These are phyloP conservation scores for Chymomyza procnemis DNA, from an alignment of 2,888 invertebrate species.

Conservation along the genomic window DNA sequence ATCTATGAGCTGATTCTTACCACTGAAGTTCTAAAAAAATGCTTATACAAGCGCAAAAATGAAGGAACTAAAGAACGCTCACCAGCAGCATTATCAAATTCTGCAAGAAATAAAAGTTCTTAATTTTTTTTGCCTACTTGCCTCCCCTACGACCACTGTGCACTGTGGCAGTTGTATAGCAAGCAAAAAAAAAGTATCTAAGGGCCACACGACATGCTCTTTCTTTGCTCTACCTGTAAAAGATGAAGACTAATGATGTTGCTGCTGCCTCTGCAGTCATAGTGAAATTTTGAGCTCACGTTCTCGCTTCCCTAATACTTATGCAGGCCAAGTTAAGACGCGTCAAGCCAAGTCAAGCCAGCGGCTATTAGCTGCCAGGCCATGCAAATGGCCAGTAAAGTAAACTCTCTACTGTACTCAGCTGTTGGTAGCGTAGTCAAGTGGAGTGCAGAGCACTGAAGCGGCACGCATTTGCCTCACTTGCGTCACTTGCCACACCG, in stretches of 20 bases:
- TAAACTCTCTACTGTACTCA: background rate
- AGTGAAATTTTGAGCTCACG: slow-evolving; percentile 13
- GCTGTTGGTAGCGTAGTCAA: background rate
- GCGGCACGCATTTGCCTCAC: background rate
- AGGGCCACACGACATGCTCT: slow-evolving; percentile 16
- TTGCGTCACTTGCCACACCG: background rate
- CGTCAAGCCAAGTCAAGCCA: slow-evolving; percentile 17
- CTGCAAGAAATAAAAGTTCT: no score
- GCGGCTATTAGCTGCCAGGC: slow-evolving; percentile 40
- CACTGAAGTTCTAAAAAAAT: no score
- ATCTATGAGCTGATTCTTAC: no score
- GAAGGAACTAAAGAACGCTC: no score
- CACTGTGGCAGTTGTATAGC: background rate
- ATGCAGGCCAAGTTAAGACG: slow-evolving; percentile 19
- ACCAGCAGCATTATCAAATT: no score
- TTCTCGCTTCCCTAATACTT: slow-evolving; percentile 30
- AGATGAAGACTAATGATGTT: slow-evolving; percentile 71
- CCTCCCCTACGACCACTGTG: no score
- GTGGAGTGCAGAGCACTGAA: background rate
- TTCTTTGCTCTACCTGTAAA: slow-evolving; percentile 29
- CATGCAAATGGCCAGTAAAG: slow-evolving; percentile 3
- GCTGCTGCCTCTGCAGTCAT: slow-evolving; percentile 27
- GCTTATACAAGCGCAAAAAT: no score
- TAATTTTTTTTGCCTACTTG: no score
- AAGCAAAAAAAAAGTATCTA: background rate